Base-by-base conservation (phyloP, 2,888 invertebrate genomes). In the Synanthedon myopaeformis region DNA sequence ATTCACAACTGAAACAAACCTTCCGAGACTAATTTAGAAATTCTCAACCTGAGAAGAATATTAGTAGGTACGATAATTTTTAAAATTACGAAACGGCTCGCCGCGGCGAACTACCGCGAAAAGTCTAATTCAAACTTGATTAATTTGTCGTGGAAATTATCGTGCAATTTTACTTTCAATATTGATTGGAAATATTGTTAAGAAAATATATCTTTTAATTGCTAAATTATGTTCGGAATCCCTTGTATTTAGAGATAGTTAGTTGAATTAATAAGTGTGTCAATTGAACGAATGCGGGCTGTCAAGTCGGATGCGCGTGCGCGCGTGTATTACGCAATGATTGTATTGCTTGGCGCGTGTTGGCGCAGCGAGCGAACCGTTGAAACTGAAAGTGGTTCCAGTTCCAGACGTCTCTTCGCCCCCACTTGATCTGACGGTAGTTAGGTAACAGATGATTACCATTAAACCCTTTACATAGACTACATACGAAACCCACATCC, bases 381-480 rank as follows among this genome's bases (percentile, higher is more conserved):
- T 65, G 82, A 85, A 85, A 86, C 86, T 86, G 85, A 86, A 84
- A 86, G 86, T 84, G 74, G 67, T 66, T 62, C 63, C 64, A 62
- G 67, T 66, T 62, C 63, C 64, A 62, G 62, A 55, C 54, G 58
- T 55, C 17, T 51, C 28, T 41, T 58, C 59, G 65, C 70, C 72
- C 73, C 72, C 67, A 73, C 69, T 62, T 65, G 66, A 67, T 60
- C 65, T 65, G 61, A 61, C 60, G 56, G 62, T 53, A 56, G 66
- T 80, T 79, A 76, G 69, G 73, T 75, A 77, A 79, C 55, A 51
- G 62, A 61, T 65, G 62, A 72, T 76, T 75, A 72, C 65, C 72
- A 73, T 74, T 71, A 78, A 73, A 74, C 70, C 72, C 69, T 73
- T 72, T 71, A 67, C 68, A 68, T 70, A 72, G 19, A 59, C 59